Conservation (phyloP, 2,797 vertebrate genomes). For the Pseudomugil gertrudae region DNA sequence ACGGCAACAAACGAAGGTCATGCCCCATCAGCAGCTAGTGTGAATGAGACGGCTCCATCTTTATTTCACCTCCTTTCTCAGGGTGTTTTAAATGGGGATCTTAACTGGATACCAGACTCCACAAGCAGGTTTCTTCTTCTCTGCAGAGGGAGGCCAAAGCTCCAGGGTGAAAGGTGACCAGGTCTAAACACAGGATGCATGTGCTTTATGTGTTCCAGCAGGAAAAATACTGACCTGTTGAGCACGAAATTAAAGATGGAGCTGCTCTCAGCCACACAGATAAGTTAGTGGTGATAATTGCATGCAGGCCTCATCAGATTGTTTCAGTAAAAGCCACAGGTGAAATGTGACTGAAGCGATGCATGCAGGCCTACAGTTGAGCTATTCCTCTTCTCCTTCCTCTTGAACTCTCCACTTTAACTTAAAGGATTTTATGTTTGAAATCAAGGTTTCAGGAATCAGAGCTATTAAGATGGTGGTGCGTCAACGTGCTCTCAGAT, state of each 20-base stretch:
- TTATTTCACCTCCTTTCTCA: conserved; percentile 34
- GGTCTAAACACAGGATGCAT: conserved; percentile 25
- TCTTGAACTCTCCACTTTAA: not conserved
- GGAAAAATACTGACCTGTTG: conserved; percentile 39
- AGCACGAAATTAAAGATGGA: conserved; percentile 41
- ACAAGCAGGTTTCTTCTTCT: not conserved
- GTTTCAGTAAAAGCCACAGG: not conserved
- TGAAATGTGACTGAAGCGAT: not conserved
- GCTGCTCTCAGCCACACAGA: conserved; percentile 46
- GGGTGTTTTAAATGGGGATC: not conserved
- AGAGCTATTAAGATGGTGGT: not conserved
- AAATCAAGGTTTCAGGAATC: not conserved
- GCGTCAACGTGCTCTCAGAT: not conserved
- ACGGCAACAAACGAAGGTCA: conserved; percentile 69
- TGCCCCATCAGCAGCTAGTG: conserved; percentile 46
- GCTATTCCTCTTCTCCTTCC: not conserved
- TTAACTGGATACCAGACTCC: not conserved
- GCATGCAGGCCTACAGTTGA: not conserved
- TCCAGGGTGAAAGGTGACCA: conserved; percentile 21
- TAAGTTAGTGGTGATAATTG: conserved; percentile 14
- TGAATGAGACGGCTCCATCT: conserved; percentile 40
- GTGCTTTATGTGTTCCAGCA: conserved; percentile 45
- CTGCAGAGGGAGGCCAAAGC: conserved; percentile 26
- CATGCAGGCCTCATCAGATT: conserved; percentile 16
- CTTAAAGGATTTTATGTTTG: not conserved